These are phyloP conservation scores for Drosophila repleta DNA, from an alignment of 1,140 invertebrate genomes.

Conservation along the genomic window DNA sequence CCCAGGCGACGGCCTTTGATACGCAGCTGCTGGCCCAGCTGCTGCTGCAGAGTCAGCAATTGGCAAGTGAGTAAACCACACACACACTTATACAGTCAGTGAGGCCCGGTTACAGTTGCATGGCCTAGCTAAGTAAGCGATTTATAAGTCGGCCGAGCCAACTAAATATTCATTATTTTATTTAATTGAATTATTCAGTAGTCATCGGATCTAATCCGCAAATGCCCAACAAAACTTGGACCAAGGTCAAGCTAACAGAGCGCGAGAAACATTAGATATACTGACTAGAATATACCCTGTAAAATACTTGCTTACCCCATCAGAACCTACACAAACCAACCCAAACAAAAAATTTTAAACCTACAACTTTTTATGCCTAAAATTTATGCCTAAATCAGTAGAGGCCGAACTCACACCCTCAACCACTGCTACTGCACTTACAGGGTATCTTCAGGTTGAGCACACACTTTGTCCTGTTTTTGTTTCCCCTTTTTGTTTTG, in stretches of 20 bases:
- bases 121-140: conserved; percentile 6
- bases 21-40: conserved; percentile 85
- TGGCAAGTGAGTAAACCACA: conserved; percentile 84
- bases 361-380: too few relatives aligned
- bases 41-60: conserved; percentile 85
- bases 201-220: conserved; percentile 27
- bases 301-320: neutral
- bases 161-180: conserved; percentile 77
- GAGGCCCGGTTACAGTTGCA: conserved; percentile 3
- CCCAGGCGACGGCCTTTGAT: conserved; percentile 82
- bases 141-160: conserved; percentile 29
- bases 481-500: conserved; percentile 14
- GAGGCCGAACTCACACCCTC: too few relatives aligned
- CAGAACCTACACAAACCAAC: too few relatives aligned
- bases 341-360: too few relatives aligned
- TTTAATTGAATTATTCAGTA: conserved; percentile 76
- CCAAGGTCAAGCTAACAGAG: conserved; percentile 4
- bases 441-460: conserved; percentile 13
- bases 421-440: too few relatives aligned
- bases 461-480: neutral
- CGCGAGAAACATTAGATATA: neutral
- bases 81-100: neutral
- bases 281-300: neutral
- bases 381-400: too few relatives aligned
- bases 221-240: neutral